Conservation (phyloP, 2,888 invertebrate species). For the Cremastinae sp. region DNA sequence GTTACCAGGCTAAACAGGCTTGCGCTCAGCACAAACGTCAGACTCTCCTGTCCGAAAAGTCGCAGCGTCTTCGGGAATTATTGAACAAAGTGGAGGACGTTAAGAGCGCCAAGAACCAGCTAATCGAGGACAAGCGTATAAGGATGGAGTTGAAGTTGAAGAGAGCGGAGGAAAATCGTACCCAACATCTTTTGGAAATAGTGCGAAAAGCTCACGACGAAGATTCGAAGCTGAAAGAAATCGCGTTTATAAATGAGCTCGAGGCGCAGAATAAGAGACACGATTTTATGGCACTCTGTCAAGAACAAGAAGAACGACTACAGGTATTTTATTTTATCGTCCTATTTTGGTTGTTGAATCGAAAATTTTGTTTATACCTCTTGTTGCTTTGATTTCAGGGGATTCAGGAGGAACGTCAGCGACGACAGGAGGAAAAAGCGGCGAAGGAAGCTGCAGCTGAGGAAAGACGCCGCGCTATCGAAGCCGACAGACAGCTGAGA, state of each 20-base stretch:
- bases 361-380: neutral
- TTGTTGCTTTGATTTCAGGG: slow-evolving; percentile 81
- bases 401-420: slow-evolving; percentile 92
- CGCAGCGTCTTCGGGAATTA: slow-evolving; percentile 91
- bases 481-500: slow-evolving; percentile 89
- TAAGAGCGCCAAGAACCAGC: slow-evolving; percentile 90
- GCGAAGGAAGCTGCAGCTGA: slow-evolving; percentile 98
- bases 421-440: slow-evolving; percentile 92
- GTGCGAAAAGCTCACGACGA: slow-evolving; percentile 98
- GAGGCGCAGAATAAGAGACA: slow-evolving; percentile 97
- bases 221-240: slow-evolving; percentile 97
- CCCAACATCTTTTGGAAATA: slow-evolving; percentile 88
- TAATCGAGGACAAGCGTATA: slow-evolving; percentile 90
- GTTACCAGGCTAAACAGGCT: slow-evolving; percentile 94
- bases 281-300: slow-evolving; percentile 92
- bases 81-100: slow-evolving; percentile 92
- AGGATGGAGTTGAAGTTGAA: slow-evolving; percentile 89
- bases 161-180: slow-evolving; percentile 95
- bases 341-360: neutral
- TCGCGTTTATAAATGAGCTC: slow-evolving; percentile 97
- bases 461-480: slow-evolving; percentile 91
- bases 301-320: slow-evolving; percentile 87
- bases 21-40: slow-evolving; percentile 94
- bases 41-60: slow-evolving; percentile 90
- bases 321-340: slow-evolving; percentile 75